These are phyloP conservation scores for Pardosa pseudoannulata DNA, from an alignment of 2,888 invertebrate genomes.

Conservation along the genomic window DNA sequence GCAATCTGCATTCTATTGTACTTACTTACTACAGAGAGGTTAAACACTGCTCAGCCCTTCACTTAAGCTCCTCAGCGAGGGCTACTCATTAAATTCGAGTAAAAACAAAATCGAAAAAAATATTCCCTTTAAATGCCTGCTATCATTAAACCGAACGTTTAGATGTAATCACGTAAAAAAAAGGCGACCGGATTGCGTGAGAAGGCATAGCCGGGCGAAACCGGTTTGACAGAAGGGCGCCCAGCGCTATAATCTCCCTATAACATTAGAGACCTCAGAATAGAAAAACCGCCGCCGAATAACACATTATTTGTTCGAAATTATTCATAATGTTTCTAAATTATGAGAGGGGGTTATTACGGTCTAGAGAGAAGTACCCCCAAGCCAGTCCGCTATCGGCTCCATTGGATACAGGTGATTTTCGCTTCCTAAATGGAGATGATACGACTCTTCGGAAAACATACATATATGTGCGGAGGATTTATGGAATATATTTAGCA, in stretches of 20 bases:
- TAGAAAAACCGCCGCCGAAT: background rate
- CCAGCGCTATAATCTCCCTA: background rate
- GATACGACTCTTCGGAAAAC: no score
- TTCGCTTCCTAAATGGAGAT: no score
- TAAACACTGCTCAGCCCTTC: background rate
- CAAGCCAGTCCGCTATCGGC: no score
- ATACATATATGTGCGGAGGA: no score
- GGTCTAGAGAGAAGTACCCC: background rate
- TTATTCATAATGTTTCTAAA: background rate
- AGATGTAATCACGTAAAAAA: slow-evolving; percentile 2
- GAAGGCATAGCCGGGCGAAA: background rate
- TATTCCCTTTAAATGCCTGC: background rate
- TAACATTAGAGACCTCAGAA: background rate
- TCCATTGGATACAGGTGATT: no score
- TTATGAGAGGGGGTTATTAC: background rate
- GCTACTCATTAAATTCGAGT: background rate
- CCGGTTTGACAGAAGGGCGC: background rate
- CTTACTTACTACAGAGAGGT: background rate
- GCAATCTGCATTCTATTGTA: slow-evolving; percentile 1
- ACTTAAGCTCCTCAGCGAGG: background rate
- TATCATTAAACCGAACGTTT: background rate
- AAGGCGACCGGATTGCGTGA: background rate
- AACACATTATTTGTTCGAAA: background rate
- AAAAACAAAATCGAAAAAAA: background rate
- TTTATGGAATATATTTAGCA: no score